These are phyloP conservation scores for Periophthalmus modestus DNA, from an alignment of 2,113 vertebrate species.

Conservation along the genomic window DNA sequence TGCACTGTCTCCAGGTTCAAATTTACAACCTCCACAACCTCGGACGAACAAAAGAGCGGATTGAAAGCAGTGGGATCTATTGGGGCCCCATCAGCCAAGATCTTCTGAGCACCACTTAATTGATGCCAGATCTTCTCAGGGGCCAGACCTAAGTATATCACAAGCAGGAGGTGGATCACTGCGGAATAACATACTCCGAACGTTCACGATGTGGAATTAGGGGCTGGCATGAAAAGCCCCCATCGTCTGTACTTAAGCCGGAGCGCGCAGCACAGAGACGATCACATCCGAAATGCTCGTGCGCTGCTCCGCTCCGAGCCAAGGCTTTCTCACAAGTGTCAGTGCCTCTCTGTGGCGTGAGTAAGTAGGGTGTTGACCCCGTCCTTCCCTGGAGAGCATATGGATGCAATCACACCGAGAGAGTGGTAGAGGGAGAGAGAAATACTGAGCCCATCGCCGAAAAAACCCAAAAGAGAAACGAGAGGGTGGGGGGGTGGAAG, in stretches of 20 bases:
- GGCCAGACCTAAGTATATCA: slow-evolving; percentile 54
- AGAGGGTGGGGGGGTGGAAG: too few relatives aligned
- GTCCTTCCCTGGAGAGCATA: slow-evolving; percentile 74
- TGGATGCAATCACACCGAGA: slow-evolving; percentile 71
- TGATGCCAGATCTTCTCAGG: slow-evolving; percentile 75
- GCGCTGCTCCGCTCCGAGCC: slow-evolving; percentile 11
- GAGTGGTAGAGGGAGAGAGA: slow-evolving; percentile 36
- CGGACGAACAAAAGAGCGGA: slow-evolving; percentile 70
- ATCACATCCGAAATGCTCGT: slow-evolving; percentile 31
- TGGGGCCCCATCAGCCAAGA: slow-evolving; percentile 61
- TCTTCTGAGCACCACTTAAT: slow-evolving; percentile 71
- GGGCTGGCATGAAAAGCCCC: slow-evolving; percentile 53
- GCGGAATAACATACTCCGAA: slow-evolving; percentile 60
- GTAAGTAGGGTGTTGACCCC: slow-evolving; percentile 76
- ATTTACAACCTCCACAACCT: slow-evolving; percentile 73
- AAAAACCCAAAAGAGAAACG: too few relatives aligned
- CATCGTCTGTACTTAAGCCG: slow-evolving; percentile 41
- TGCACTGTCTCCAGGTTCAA: slow-evolving; percentile 72
- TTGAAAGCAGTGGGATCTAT: slow-evolving; percentile 69
- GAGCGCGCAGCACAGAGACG: slow-evolving; percentile 42
- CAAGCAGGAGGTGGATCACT: slow-evolving; percentile 54
- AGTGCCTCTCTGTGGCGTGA: slow-evolving; percentile 69
- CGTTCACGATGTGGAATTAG: slow-evolving; percentile 60
- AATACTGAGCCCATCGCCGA: slow-evolving; percentile 23
- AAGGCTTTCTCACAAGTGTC: slow-evolving; percentile 73